phyloP scores from a whole-genome alignment of 1,140 invertebrate species.

The Cataglyphis hispanica region DNA sequence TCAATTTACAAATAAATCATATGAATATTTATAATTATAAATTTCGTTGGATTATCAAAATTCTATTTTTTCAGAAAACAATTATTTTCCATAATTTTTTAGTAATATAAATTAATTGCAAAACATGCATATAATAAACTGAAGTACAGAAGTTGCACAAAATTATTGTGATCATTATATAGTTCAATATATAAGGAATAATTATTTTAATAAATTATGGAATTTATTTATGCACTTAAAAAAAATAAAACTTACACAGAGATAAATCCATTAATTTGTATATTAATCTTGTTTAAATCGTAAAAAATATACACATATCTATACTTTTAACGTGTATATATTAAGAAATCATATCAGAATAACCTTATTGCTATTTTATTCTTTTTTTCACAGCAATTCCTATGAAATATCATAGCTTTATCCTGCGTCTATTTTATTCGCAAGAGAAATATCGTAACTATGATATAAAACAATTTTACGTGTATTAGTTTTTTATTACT shows the following conservation, averaged over 20 bases:
- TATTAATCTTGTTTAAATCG: neutral
- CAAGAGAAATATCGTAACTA: neutral
- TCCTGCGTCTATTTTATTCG: neutral
- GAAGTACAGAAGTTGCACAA: no score
- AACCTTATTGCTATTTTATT: neutral
- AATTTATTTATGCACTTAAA: neutral
- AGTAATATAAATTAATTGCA: no score
- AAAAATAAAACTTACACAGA: neutral
- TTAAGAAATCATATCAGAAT: neutral
- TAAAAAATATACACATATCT: neutral
- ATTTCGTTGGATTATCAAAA: no score
- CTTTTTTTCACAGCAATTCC: neutral
- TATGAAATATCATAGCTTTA: neutral
- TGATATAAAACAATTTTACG: neutral
- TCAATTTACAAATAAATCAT: neutral
- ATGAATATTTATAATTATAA: neutral
- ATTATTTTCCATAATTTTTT: no score
- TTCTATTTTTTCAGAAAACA: no score
- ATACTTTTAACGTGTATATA: neutral
- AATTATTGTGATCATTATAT: neutral
- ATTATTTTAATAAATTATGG: slow-evolving; percentile 1
- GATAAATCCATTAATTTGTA: neutral
- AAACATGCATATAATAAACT: no score
- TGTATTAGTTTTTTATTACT: neutral
- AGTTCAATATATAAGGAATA: neutral